Base-by-base conservation (phyloP, 2,888 invertebrate genomes). In the Chrysolina oricalcia region DNA sequence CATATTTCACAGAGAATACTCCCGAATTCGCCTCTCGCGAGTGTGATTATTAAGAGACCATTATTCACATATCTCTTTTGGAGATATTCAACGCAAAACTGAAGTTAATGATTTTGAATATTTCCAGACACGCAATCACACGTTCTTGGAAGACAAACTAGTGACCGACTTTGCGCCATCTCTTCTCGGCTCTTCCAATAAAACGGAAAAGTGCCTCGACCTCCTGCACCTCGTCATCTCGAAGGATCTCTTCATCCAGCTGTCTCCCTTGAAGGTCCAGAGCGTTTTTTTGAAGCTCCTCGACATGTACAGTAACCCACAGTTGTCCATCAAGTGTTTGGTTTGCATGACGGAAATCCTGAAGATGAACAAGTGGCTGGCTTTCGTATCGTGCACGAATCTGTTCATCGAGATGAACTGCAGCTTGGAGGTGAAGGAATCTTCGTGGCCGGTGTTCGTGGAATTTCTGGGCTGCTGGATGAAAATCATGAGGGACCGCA, bases 91-190 rank as follows among this genome's bases (percentile, higher is more conserved):
- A n/a, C n/a, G 35, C 8, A 35, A 3, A 6, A 35, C 35, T 35
- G 4, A 35, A 35, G 35, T 53, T 13, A 15, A 48, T 23, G 6
- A 6, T 17, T 50, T 40, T 65, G 4, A 21, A 43, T 41, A 21
- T 72, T 73, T 67, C 15, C 27, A 81, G 81, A 78, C 72, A 67
- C 77, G 79, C 11, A 78, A 81, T 46, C 73, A 79, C 50, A 74
- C 70, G 1, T 15, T 53, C n/a, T 21, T 75, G 11, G 73, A 78
- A 27, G 13, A 68, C 10, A 56, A 62, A 10, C 72, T 78, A 6
- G 70, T 75, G n/a, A 68, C 53, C 41, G 77, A 79, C 21, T 56
- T 79, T 8, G 50, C 56, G 10, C 50, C 59, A 27, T 69, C 67
- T 13, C 70, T 81, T 11, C 62, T 13, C 13, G 80, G 80, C 11